A percentile compares a stretch with the other conserved stretches of the same genome.
These are phyloP conservation scores for Xiphorhynchus elegans DNA, from an alignment of 2,113 vertebrate genomes.

Conservation along the genomic window DNA sequence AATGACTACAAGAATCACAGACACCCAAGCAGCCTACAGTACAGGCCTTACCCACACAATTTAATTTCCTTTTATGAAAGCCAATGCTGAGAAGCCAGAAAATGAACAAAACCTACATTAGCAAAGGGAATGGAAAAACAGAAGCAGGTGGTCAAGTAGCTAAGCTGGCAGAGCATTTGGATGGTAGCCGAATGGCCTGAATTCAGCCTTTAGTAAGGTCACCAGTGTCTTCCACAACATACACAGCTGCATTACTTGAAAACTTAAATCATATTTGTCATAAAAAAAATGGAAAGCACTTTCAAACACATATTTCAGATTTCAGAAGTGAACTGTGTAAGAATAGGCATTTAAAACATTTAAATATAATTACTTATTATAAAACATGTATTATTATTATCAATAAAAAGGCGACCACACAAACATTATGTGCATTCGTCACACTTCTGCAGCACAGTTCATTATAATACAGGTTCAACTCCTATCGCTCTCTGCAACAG, in stretches of 20 bases:
- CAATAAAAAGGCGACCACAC: background rate
- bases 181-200: slow-evolving; percentile 44
- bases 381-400: background rate
- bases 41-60: background rate
- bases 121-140: slow-evolving; percentile 66
- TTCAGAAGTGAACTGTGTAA: background rate
- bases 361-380: background rate
- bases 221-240: background rate
- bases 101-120: slow-evolving; percentile 52
- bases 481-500: background rate
- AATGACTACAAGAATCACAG: background rate
- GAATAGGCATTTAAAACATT: background rate
- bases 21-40: background rate
- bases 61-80: background rate
- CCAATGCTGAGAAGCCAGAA: slow-evolving; percentile 8
- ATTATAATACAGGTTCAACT: background rate
- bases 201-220: slow-evolving; percentile 44
- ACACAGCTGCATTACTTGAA: slow-evolving; percentile 24
- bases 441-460: background rate
- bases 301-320: background rate
- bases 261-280: background rate
- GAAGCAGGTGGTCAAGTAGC: slow-evolving; percentile 69
- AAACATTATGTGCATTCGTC: background rate
- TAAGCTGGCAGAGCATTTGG: slow-evolving; percentile 59
- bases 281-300: background rate